Conservation (phyloP, 2,113 vertebrate species). For the Psilopsiagon aurifrons region DNA sequence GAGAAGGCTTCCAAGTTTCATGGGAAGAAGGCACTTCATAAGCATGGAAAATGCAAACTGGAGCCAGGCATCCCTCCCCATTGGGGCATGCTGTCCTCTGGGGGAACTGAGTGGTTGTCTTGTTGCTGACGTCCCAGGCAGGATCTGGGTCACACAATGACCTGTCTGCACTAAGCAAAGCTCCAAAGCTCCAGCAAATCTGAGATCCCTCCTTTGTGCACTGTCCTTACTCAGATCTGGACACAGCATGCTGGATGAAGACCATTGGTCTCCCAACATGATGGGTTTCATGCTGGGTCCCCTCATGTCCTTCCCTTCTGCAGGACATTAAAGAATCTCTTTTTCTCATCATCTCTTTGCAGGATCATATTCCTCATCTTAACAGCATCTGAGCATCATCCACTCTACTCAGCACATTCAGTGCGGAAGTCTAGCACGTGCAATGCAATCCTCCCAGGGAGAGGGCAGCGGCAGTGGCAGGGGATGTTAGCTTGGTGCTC, state of each 20-base stretch:
- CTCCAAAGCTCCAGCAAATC: background rate
- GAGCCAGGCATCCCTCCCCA: background rate
- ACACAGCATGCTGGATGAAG: fast-evolving
- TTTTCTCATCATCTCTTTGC: background rate
- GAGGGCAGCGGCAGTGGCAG: background rate
- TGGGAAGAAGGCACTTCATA: background rate
- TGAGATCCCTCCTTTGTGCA: background rate
- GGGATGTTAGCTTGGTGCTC: background rate
- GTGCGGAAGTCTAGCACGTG: background rate
- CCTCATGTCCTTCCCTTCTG: background rate
- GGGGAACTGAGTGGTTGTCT: background rate
- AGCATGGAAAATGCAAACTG: background rate
- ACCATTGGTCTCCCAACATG: background rate
- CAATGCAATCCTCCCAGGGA: background rate
- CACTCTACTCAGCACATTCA: background rate
- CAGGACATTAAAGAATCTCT: background rate
- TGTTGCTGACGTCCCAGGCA: background rate
- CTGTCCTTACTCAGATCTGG: background rate
- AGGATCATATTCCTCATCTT: background rate
- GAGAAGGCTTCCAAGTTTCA: background rate
- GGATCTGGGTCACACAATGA: background rate
- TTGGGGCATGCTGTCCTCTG: background rate
- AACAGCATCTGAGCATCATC: background rate
- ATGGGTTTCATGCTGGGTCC: background rate
- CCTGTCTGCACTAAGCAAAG: background rate